phyloP scores from a whole-genome alignment of 1,140 invertebrate genomes.

The Apis laboriosa region DNA sequence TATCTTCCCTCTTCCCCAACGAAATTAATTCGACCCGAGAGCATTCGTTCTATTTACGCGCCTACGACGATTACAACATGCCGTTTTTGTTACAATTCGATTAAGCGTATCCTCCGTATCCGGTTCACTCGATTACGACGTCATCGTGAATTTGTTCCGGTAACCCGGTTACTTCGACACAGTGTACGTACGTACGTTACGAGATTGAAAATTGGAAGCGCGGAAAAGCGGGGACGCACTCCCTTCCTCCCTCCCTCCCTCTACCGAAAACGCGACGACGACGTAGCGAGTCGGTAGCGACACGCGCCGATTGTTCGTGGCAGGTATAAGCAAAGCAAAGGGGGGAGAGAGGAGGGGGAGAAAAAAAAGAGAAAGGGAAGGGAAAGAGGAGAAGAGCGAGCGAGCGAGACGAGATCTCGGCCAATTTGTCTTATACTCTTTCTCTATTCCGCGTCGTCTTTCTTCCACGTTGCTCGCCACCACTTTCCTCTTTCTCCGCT shows the following conservation, averaged over 20 bases:
- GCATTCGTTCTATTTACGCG: not conserved
- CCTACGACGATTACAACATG: not conserved
- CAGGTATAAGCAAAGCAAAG: conserved; percentile 53
- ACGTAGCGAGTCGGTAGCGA: conserved; percentile 29
- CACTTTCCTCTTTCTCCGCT: conserved; percentile 46
- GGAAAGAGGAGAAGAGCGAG: conserved; percentile 23
- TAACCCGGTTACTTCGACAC: conserved; percentile 34
- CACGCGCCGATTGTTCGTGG: conserved; percentile 48
- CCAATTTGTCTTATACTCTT: conserved; percentile 74
- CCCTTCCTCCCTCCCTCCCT: too few relatives aligned
- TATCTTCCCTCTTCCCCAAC: not conserved
- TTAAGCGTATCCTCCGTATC: not conserved
- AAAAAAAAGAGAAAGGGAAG: conserved; percentile 29
- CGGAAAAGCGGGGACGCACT: not conserved
- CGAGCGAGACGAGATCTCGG: conserved; percentile 69
- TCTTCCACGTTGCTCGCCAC: conserved; percentile 9
- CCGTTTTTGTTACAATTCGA: not conserved
- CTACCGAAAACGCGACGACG: not conserved
- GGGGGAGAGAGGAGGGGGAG: not conserved
- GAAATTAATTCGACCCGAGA: not conserved
- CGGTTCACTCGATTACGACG: conserved; percentile 22
- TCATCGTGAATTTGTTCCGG: conserved; percentile 29
- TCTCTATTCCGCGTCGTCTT: conserved; percentile 18
- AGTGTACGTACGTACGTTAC: not conserved
- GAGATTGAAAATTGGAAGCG: conserved; percentile 37